These are phyloP conservation scores for Eufriesea mexicana DNA, from an alignment of 1,140 invertebrate species.

Conservation along the genomic window DNA sequence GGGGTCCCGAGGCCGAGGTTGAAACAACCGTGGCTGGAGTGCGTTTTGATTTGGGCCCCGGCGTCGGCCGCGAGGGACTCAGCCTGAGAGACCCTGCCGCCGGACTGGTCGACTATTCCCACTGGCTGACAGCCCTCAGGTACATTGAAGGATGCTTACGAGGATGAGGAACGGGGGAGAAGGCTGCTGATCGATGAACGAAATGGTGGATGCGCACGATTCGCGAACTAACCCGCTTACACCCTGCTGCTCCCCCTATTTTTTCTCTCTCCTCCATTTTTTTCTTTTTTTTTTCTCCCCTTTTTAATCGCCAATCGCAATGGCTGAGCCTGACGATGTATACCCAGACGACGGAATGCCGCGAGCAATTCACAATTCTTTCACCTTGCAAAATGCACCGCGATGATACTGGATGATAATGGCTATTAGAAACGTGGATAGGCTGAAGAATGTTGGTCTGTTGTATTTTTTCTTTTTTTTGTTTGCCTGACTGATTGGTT, in stretches of 20 bases:
- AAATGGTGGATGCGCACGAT: conserved; percentile 68
- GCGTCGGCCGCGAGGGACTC: conserved; percentile 81
- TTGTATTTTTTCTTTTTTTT: neutral
- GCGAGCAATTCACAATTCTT: conserved; percentile 21
- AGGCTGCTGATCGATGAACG: conserved; percentile 46
- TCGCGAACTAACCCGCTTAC: conserved; percentile 74
- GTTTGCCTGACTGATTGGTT: neutral
- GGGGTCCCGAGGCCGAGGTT: conserved; percentile 79
- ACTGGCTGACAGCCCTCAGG: conserved; percentile 82
- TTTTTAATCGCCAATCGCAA: neutral
- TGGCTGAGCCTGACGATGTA: neutral
- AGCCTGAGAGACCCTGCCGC: conserved; percentile 81
- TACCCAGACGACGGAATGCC: neutral
- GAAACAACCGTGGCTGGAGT: conserved; percentile 82
- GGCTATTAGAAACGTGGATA: neutral
- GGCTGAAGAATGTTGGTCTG: neutral
- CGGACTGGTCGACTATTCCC: conserved; percentile 83
- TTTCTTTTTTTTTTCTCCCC: neutral
- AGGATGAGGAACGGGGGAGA: conserved; percentile 55
- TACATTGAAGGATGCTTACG: conserved; percentile 78
- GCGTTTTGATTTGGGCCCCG: conserved; percentile 82
- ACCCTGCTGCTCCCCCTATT: conserved; percentile 10
- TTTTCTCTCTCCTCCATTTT: neutral
- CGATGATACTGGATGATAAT: neutral
- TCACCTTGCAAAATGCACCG: conserved; percentile 20